phyloP scores from a whole-genome alignment of 2,797 vertebrate genomes.

The Orestias chungarensis region DNA sequence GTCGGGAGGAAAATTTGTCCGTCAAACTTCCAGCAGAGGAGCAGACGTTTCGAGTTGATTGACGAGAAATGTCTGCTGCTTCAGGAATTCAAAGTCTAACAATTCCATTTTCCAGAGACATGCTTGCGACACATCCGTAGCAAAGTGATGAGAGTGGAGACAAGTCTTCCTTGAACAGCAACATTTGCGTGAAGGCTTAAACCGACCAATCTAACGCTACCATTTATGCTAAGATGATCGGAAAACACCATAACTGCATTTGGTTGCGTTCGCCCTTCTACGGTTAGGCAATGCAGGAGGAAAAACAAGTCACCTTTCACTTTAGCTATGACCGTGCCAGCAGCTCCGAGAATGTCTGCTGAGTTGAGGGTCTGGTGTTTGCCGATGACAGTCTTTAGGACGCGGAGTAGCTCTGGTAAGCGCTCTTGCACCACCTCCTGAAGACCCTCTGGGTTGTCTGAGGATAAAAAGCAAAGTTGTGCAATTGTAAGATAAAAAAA shows the following conservation, averaged over 20 bases:
- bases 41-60: slow-evolving; percentile 37
- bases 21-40: slow-evolving; percentile 48
- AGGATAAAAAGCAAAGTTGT: not conserved
- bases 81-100: slow-evolving; percentile 29
- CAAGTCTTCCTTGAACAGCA: slow-evolving; percentile 14
- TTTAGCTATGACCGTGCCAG: slow-evolving; percentile 92
- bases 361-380: slow-evolving; percentile 95
- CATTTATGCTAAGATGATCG: slow-evolving; percentile 17
- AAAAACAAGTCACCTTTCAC: slow-evolving; percentile 88
- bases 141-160: slow-evolving; percentile 31
- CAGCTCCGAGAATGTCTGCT: slow-evolving; percentile 91
- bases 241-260: slow-evolving; percentile 5
- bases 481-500: not conserved
- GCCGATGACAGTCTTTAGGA: slow-evolving; percentile 89
- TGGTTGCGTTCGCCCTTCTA: slow-evolving; percentile 13
- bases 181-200: slow-evolving; percentile 5
- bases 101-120: slow-evolving; percentile 42
- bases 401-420: slow-evolving; percentile 87
- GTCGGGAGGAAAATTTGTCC: slow-evolving; percentile 47
- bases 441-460: slow-evolving; percentile 84
- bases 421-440: slow-evolving; percentile 88
- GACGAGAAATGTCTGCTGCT: slow-evolving; percentile 35
- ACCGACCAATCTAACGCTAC: slow-evolving; percentile 12
- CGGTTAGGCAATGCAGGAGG: not conserved
- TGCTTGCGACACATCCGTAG: slow-evolving; percentile 21